Evolutionary conservation across 2,113 vertebrate genomes (phyloP).

Genomic region (Hippocampus comes): DNA sequence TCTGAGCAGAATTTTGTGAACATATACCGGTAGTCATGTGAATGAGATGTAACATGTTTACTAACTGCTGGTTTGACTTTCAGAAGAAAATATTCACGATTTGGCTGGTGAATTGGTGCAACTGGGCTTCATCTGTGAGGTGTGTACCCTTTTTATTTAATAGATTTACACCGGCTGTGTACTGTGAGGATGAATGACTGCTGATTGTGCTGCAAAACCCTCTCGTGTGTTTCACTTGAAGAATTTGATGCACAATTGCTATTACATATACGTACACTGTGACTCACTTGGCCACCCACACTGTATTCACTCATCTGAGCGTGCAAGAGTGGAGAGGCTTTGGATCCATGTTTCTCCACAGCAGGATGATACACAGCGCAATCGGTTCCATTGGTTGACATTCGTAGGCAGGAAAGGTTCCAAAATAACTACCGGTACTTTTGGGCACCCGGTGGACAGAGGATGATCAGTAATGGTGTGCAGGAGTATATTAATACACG

Average conservation of each 20-base stretch:
- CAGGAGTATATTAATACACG: too few species aligned
- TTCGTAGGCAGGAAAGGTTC: too few species aligned
- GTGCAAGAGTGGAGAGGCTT: neutral
- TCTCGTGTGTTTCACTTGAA: neutral
- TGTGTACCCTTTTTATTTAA: slow-evolving; percentile 47
- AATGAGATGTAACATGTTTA: neutral
- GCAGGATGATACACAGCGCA: neutral
- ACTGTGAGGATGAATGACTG: slow-evolving; percentile 3
- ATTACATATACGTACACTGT: slow-evolving; percentile 4
- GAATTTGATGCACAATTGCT: neutral
- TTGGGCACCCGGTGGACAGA: too few species aligned
- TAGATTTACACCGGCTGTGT: neutral
- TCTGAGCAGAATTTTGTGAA: neutral
- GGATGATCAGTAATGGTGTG: too few species aligned
- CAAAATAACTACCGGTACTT: too few species aligned
- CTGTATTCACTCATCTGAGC: slow-evolving; percentile 4
- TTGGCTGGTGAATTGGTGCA: slow-evolving; percentile 87
- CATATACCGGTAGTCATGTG: neutral
- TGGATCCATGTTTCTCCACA: neutral
- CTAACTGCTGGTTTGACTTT: slow-evolving; percentile 39
- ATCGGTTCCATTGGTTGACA: too few species aligned
- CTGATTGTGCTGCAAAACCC: neutral
- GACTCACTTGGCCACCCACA: slow-evolving; percentile 7
- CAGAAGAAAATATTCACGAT: slow-evolving; percentile 87
- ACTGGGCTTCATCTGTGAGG: slow-evolving; percentile 90